Conservation (phyloP, 2,888 invertebrate genomes). For the Troides helena region DNA sequence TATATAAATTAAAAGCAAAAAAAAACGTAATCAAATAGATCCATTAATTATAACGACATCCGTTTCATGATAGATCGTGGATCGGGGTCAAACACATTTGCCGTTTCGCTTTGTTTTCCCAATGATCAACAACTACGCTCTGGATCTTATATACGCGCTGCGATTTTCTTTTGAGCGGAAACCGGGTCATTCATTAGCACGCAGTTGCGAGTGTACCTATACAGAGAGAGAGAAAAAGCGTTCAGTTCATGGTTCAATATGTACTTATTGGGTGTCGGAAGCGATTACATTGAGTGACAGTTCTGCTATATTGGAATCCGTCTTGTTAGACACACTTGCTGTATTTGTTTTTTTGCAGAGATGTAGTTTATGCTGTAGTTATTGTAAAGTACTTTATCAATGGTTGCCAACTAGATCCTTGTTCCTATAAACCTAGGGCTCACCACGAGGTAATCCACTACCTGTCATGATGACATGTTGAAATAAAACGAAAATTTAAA, state of each 20-base stretch:
- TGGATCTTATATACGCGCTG: slow-evolving; percentile 23
- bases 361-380: no score
- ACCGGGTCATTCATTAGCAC: slow-evolving; percentile 26
- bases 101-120: slow-evolving; percentile 23
- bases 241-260: not conserved
- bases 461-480: no score
- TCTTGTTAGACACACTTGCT: no score
- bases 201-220: slow-evolving; percentile 19
- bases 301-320: no score
- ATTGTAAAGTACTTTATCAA: no score
- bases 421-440: no score
- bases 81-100: slow-evolving; percentile 27
- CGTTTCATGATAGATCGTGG: slow-evolving; percentile 26
- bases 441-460: no score
- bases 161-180: slow-evolving; percentile 19
- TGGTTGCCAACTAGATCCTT: no score
- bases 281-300: no score
- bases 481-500: no score
- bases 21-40: slow-evolving; percentile 6
- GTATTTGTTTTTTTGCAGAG: no score
- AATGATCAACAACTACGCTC: slow-evolving; percentile 26
- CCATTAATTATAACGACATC: slow-evolving; percentile 23
- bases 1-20: slow-evolving; percentile 6
- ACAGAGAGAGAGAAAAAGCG: slow-evolving; percentile 3
- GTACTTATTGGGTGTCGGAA: no score